A percentile compares a stretch with the other conserved stretches of the same genome.
Evolutionary conservation across 2,888 invertebrate genomes (phyloP).

Genomic region (Trachelus stipa): DNA sequence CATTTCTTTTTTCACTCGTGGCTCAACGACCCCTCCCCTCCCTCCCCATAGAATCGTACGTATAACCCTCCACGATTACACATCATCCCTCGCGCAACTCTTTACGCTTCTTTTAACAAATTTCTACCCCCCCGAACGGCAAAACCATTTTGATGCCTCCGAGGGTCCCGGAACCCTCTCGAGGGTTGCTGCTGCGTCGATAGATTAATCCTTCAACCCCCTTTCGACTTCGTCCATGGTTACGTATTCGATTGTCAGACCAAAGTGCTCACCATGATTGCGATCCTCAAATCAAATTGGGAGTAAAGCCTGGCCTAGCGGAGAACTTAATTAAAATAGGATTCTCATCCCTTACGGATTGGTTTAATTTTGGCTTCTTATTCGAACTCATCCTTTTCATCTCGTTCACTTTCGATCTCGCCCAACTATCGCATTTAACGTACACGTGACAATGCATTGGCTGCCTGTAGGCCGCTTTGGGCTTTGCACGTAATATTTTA

Average conservation of each 20-base stretch:
- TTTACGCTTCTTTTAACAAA: conserved; percentile 2
- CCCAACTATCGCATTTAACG: neutral
- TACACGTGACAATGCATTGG: neutral
- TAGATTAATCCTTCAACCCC: conserved; percentile 17
- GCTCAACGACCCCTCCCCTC: neutral
- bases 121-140: neutral
- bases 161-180: neutral
- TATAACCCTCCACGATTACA: neutral
- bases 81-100: neutral
- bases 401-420: neutral
- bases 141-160: conserved; percentile 5
- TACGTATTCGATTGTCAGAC: conserved; percentile 21
- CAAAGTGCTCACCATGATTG: conserved; percentile 5
- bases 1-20: neutral
- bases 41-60: neutral
- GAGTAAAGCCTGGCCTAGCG: conserved; percentile 12
- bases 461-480: neutral
- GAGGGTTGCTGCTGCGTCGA: neutral
- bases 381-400: neutral
- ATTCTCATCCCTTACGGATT: neutral
- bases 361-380: neutral
- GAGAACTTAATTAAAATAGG: conserved; percentile 3
- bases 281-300: conserved; percentile 24
- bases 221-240: conserved; percentile 2
- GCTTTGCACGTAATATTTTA: neutral